Conservation (phyloP, 2,888 invertebrate species). For the Crioceris asparagi region DNA sequence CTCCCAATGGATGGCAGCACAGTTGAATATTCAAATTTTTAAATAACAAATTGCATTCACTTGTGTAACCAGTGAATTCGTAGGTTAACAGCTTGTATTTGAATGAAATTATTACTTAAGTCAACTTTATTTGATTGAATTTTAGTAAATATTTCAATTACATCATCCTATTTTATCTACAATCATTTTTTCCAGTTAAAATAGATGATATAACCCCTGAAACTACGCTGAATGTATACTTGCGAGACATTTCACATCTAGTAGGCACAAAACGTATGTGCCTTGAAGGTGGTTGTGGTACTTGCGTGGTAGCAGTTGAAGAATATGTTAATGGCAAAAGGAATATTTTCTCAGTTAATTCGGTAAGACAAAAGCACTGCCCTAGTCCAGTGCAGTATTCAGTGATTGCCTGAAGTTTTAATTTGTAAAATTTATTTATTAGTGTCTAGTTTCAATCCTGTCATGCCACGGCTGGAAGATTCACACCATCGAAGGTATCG, state of each 20-base stretch:
- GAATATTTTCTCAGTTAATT: conserved; percentile 49
- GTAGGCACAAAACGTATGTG: conserved; percentile 65
- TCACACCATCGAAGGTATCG: conserved; percentile 62
- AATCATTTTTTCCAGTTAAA: conserved; percentile 2
- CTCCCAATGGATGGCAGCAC: no score
- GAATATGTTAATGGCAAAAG: conserved; percentile 41
- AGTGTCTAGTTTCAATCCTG: conserved; percentile 45
- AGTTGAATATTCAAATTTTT: no score
- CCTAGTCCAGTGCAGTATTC: no score
- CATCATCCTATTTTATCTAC: no score
- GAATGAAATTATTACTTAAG: no score
- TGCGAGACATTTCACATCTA: conserved; percentile 49
- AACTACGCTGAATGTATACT: conserved; percentile 52
- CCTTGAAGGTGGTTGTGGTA: conserved; percentile 63
- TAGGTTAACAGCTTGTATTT: no score
- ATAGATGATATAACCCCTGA: background rate
- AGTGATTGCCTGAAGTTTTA: no score
- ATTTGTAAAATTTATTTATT: no score
- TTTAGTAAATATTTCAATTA: no score
- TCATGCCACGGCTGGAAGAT: conserved; percentile 53
- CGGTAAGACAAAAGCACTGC: conserved; percentile 46
- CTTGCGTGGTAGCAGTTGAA: conserved; percentile 47
- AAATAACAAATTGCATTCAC: no score
- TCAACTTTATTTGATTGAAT: no score
- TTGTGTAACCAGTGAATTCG: no score